These are phyloP conservation scores for Cyanistes caeruleus DNA, from an alignment of 2,113 vertebrate genomes.

Conservation along the genomic window DNA sequence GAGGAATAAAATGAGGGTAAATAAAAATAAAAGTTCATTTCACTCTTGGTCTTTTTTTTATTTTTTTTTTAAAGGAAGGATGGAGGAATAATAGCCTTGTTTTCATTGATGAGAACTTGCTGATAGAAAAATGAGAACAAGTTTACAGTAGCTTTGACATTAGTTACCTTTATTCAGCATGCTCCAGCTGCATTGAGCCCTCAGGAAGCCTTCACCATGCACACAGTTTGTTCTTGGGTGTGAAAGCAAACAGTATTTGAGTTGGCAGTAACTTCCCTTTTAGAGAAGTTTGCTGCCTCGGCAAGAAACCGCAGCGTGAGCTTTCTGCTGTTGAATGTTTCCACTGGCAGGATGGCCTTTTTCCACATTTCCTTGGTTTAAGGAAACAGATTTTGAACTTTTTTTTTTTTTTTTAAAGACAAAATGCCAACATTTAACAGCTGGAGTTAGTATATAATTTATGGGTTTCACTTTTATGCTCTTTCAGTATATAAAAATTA, in stretches of 20 bases:
- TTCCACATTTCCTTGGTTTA: constrained; percentile 93
- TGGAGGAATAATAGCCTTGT: constrained; percentile 69
- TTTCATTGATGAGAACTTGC: constrained; percentile 83
- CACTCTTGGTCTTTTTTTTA: background rate
- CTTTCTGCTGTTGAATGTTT: constrained; percentile 83
- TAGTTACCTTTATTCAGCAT: constrained; percentile 89
- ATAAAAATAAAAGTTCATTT: background rate
- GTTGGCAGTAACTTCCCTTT: constrained; percentile 90
- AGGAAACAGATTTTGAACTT: constrained; percentile 97
- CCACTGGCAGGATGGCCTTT: constrained; percentile 91
- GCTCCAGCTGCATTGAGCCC: constrained; percentile 93
- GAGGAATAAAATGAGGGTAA: constrained; percentile 4
- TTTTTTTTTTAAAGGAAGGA: background rate
- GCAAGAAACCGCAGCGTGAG: constrained; percentile 90
- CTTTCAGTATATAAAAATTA: constrained; percentile 63
- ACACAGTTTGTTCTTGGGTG: constrained; percentile 88
- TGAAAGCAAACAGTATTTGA: constrained; percentile 91
- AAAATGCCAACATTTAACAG: constrained; percentile 83
- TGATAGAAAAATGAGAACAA: constrained; percentile 80
- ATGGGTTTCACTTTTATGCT: constrained; percentile 73
- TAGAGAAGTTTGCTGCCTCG: constrained; percentile 92
- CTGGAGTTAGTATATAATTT: constrained; percentile 82
- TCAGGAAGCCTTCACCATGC: constrained; percentile 88
- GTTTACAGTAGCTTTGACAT: constrained; percentile 94
- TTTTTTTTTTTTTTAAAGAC: constrained; percentile 70